phyloP scores from a whole-genome alignment of 1,140 invertebrate genomes.

The Prorops nasuta region DNA sequence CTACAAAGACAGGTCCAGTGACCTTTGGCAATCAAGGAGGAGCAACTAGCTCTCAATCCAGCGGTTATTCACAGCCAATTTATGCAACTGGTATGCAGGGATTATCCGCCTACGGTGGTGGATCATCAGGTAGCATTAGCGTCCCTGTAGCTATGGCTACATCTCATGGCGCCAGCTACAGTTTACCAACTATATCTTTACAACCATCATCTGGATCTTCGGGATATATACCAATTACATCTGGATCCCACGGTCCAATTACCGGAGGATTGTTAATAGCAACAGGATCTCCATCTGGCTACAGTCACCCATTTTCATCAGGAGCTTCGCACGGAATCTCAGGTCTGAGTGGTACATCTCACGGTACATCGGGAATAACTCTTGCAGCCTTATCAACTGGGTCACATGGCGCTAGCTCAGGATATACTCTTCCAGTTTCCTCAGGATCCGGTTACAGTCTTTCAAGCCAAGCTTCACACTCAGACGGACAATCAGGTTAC shows the following conservation, averaged over 20 bases:
- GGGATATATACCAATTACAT: slow-evolving; percentile 22
- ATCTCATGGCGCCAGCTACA: slow-evolving; percentile 16
- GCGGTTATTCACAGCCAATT: slow-evolving; percentile 7
- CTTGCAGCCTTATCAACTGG: slow-evolving; percentile 6
- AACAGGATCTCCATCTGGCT: slow-evolving; percentile 22
- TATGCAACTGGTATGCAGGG: slow-evolving; percentile 28
- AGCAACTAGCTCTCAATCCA: background rate
- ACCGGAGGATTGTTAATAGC: slow-evolving; percentile 36
- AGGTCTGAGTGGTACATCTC: slow-evolving; percentile 10
- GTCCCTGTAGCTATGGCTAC: slow-evolving; percentile 26
- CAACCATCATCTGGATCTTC: slow-evolving; percentile 12
- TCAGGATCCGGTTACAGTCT: too few species aligned
- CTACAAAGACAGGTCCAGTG: slow-evolving; percentile 46
- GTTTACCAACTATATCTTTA: slow-evolving; percentile 8
- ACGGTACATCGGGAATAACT: slow-evolving; percentile 19
- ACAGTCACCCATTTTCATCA: slow-evolving; percentile 20
- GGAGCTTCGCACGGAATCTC: slow-evolving; percentile 24
- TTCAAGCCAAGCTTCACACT: background rate
- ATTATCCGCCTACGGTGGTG: slow-evolving; percentile 23
- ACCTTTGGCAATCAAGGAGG: slow-evolving; percentile 35
- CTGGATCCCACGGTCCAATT: slow-evolving; percentile 30
- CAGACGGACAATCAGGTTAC: slow-evolving; percentile 14
- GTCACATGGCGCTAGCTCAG: slow-evolving; percentile 5
- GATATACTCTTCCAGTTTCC: too few species aligned
- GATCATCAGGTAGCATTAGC: slow-evolving; percentile 12